phyloP scores from a whole-genome alignment of 2,888 invertebrate species.

The Hypselothyrea guttata region DNA sequence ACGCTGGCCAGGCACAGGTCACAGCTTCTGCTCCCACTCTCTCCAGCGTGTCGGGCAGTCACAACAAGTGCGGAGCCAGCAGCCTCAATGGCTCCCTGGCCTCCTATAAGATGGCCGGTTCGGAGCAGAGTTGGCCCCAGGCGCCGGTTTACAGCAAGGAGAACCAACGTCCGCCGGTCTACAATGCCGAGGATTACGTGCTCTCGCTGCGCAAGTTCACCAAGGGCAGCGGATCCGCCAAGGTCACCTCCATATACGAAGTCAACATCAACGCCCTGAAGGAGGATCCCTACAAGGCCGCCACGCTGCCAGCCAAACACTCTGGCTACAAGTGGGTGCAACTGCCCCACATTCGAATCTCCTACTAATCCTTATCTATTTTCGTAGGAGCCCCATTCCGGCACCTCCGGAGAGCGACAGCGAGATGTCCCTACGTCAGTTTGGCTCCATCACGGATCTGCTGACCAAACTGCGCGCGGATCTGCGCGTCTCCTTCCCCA shows the following conservation, averaged over 20 bases:
- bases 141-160: conserved; percentile 84
- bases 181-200: conserved; percentile 95
- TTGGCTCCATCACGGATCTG: conserved; percentile 93
- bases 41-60: conserved; percentile 55
- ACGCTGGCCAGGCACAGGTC: conserved; percentile 31
- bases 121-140: conserved; percentile 81
- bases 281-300: conserved; percentile 70
- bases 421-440: conserved; percentile 94
- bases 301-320: conserved; percentile 80
- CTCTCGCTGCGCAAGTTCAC: conserved; percentile 91
- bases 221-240: conserved; percentile 64
- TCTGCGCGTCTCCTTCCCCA: conserved; percentile 92
- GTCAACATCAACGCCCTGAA: conserved; percentile 56
- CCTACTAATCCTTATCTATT: too few species aligned
- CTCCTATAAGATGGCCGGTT: conserved; percentile 80
- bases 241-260: conserved; percentile 81
- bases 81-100: conserved; percentile 79
- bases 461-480: conserved; percentile 93
- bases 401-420: conserved; percentile 85
- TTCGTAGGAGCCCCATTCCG: conserved; percentile 87
- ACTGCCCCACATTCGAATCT: not conserved
- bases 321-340: conserved; percentile 80
- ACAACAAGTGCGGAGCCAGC: conserved; percentile 72
- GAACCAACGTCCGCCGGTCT: conserved; percentile 92
- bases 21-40: conserved; percentile 34